A percentile compares a stretch with the other conserved stretches of the same genome.
Evolutionary conservation across 2,113 vertebrate genomes (phyloP).

Genomic region (Prietella phreatophila): DNA sequence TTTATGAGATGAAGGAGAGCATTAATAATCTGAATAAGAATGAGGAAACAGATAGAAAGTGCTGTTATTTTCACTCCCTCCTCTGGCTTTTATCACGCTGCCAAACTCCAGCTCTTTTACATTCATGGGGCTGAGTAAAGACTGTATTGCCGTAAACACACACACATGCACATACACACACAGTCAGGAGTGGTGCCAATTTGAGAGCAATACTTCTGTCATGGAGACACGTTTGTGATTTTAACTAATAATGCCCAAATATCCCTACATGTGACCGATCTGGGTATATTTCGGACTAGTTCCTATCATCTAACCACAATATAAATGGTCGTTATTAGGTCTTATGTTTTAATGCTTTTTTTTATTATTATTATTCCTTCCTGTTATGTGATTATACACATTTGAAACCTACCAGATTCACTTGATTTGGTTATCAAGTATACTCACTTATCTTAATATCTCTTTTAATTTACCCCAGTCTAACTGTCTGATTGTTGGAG

Average conservation of each 20-base stretch:
- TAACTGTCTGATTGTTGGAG: not conserved
- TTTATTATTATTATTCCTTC: not conserved
- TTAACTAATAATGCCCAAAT: conserved; percentile 3
- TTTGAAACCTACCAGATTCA: not conserved
- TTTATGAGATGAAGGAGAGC: conserved; percentile 21
- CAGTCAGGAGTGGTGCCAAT: not conserved
- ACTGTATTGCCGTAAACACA: not conserved
- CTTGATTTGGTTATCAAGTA: not conserved
- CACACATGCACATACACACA: conserved; percentile 29
- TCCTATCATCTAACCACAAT: not conserved
- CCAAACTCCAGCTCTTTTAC: conserved; percentile 7
- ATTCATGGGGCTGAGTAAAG: conserved; percentile 3
- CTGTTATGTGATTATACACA: not conserved
- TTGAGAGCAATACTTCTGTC: not conserved
- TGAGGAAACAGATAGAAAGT: not conserved
- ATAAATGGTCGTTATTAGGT: not conserved
- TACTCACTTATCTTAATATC: not conserved
- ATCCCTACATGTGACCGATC: conserved; percentile 18
- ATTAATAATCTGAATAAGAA: conserved; percentile 23
- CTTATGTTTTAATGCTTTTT: not conserved
- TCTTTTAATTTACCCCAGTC: not conserved
- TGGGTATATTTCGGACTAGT: not conserved
- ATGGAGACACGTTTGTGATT: conserved; percentile 33
- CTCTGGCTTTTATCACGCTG: conserved; percentile 15
- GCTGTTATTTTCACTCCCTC: conserved; percentile 12